A percentile compares a stretch with the other conserved stretches of the same genome.
Conservation (phyloP, 2,113 vertebrate species). For the Galbula dea region DNA sequence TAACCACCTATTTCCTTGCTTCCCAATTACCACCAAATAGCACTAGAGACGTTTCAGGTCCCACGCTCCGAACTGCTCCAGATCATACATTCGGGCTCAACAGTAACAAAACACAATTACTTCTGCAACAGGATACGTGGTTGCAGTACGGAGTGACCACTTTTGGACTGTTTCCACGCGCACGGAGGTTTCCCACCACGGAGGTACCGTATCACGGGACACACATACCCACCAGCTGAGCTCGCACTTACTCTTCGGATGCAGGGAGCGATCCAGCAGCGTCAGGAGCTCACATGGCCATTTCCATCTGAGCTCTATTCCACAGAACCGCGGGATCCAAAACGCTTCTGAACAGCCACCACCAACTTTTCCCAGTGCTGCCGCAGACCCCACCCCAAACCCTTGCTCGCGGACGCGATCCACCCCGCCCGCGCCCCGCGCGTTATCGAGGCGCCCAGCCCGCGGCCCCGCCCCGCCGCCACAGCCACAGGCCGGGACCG, state of each 20-base stretch:
- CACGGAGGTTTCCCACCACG: background rate
- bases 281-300: background rate
- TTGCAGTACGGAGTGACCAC: rapidly evolving
- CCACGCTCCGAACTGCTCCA: rapidly evolving
- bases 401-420: too few relatives aligned
- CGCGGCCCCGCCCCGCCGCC: background rate
- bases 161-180: rapidly evolving
- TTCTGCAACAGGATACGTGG: background rate
- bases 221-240: rapidly evolving
- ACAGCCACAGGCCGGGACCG: background rate
- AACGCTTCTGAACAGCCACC: rapidly evolving
- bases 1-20: background rate
- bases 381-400: rapidly evolving
- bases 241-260: background rate
- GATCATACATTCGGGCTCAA: background rate
- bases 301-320: background rate
- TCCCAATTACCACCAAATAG: background rate
- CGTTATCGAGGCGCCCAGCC: background rate
- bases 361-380: rapidly evolving
- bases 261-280: background rate
- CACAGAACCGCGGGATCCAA: background rate
- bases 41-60: background rate
- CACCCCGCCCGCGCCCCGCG: background rate
- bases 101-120: background rate
- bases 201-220: rapidly evolving